Evolutionary conservation across 2,888 invertebrate species (phyloP), one percentile per base, ranked within the genome.

Genomic region (Eumacrocentrus americanus): DNA sequence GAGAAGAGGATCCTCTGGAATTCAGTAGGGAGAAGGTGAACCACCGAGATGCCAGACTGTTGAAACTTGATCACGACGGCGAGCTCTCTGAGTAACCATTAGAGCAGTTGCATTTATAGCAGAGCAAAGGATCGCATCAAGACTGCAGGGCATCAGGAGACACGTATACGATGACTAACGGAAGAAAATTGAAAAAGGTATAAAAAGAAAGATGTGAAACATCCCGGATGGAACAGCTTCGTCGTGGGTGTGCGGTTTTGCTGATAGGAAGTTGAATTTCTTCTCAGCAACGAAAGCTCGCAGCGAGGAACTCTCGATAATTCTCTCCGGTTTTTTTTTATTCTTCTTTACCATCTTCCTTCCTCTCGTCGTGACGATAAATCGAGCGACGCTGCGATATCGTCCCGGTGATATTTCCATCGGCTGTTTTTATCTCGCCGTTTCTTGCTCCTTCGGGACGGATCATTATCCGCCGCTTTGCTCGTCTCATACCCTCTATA

Each of bases 1-100:
- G 16, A 25, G 48, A 29, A 14, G 29, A 48, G 25, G 20, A 20
- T 18, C 47, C 51, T 59, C 16, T 47, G 46, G 47, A 59, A 59
- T 59, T 53, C 47, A 53, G 44, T 44, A 16, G n/a, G 18, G 25
- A 23, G 51, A 51, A 40, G 44, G 54, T 23, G 38, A 46, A 35
- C 23, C n/a, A 34, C 42, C 6, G 37, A 42, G 20, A 59, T 25
- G 16, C 42, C 22, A 11, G 12, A 35, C 52, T 40, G 57, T 57
- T 52, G 40, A 57, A 52, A 57, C 56, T 61, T 46, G 51, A 60
- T 55, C 50, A 48, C 23, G 11, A 38, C 40, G 44, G 35, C 22
- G 37, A 22, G 44, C 22, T 12, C 29, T 18, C n/a, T 25, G 42
- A 47, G 53, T 44, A 29, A 44, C 53, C 44, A 22, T 34, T 18